phyloP scores from a whole-genome alignment of 1,140 invertebrate species.

The Trachymyrmex cornetzi region DNA sequence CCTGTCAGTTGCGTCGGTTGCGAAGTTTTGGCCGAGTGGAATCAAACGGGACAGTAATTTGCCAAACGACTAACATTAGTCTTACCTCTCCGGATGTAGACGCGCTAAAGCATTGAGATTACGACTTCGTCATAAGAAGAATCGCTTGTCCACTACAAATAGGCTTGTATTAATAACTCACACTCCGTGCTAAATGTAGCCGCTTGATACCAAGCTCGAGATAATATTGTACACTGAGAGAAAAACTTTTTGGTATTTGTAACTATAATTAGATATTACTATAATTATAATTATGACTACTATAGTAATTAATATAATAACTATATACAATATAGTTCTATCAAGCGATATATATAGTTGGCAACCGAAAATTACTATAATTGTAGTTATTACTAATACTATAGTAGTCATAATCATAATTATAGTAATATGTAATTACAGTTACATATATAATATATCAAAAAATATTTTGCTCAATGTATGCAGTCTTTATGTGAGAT shows the following conservation, averaged over 20 bases:
- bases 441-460: no score
- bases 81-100: slow-evolving; percentile 25
- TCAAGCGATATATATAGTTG: no score
- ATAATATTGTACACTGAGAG: slow-evolving; percentile 17
- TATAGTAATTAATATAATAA: no score
- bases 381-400: no score
- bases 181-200: slow-evolving; percentile 21
- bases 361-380: no score
- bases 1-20: slow-evolving; percentile 24
- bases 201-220: not conserved
- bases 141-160: slow-evolving; percentile 35
- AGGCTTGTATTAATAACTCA: slow-evolving; percentile 47
- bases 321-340: no score
- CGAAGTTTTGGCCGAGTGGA: slow-evolving; percentile 13
- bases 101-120: slow-evolving; percentile 25
- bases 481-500: slow-evolving; percentile 13
- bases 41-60: slow-evolving; percentile 17
- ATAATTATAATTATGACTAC: no score
- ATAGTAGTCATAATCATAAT: no score
- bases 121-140: slow-evolving; percentile 35
- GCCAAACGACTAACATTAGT: slow-evolving; percentile 56
- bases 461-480: no score
- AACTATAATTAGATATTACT: no score
- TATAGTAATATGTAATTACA: no score
- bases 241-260: no score